Conservation (phyloP, 2,113 vertebrate species). For the Cairina moschata region DNA sequence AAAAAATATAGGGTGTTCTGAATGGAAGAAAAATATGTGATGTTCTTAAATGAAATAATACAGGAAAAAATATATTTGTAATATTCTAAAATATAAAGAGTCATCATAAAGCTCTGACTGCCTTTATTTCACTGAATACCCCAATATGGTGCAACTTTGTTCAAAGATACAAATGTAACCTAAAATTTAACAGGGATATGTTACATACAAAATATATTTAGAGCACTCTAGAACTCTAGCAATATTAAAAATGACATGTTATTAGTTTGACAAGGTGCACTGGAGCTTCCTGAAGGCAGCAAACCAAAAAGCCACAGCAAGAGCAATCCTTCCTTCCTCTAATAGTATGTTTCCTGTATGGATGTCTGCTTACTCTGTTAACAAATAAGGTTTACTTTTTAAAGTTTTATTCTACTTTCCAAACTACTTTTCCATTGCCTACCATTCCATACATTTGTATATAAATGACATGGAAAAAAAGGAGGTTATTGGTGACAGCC, state of each 20-base stretch:
- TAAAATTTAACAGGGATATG: not conserved
- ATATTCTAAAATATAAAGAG: not conserved
- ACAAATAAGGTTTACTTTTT: not conserved
- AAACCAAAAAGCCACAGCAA: not conserved
- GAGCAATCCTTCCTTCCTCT: conserved; percentile 14
- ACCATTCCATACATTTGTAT: not conserved
- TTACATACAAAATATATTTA: not conserved
- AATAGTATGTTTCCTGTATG: not conserved
- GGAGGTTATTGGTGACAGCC: too few species aligned
- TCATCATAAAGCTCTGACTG: not conserved
- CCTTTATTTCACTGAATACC: not conserved
- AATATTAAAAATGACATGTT: not conserved
- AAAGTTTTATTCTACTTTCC: not conserved
- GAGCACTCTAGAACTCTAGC: not conserved
- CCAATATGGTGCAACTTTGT: not conserved
- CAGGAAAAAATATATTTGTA: not conserved
- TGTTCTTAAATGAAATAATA: not conserved
- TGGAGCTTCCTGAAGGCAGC: not conserved
- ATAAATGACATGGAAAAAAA: too few species aligned
- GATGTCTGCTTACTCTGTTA: not conserved
- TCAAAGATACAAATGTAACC: not conserved
- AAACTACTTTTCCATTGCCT: not conserved
- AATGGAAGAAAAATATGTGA: not conserved
- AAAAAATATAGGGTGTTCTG: not conserved
- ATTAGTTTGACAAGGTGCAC: not conserved